Percentiles rank a stretch among this genome's conserved stretches.
phyloP scores from a whole-genome alignment of 2,888 invertebrate species.

The Chymomyza fuscimana region DNA sequence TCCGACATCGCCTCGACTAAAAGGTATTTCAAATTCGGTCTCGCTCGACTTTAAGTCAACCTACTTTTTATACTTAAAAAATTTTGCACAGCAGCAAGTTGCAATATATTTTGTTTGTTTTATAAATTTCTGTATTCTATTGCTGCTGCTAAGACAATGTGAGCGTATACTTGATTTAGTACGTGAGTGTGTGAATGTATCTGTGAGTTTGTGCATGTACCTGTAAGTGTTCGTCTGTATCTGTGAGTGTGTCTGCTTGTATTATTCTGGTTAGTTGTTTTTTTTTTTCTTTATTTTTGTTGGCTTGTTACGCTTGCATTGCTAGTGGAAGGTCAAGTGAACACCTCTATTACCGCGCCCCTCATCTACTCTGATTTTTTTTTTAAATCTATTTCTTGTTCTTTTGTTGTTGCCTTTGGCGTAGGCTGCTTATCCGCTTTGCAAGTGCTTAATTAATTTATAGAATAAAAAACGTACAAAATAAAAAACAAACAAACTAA shows the following conservation, averaged over 20 bases:
- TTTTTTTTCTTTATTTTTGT: constrained; percentile 18
- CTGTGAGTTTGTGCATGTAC: not conserved
- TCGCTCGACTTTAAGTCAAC: too few species aligned
- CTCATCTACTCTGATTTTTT: constrained; percentile 21
- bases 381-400: constrained; percentile 7
- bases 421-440: constrained; percentile 68
- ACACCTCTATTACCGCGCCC: constrained; percentile 33
- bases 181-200: constrained; percentile 22
- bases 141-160: constrained; percentile 15
- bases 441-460: constrained; percentile 65
- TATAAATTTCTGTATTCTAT: constrained; percentile 7
- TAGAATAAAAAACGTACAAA: constrained; percentile 30
- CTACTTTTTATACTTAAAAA: constrained; percentile 21
- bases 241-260: constrained; percentile 24
- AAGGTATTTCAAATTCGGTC: too few species aligned
- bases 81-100: constrained; percentile 45
- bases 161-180: constrained; percentile 19
- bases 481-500: constrained; percentile 10
- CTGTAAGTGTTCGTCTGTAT: constrained; percentile 1
- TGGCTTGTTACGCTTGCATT: constrained; percentile 22
- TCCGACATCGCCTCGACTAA: too few species aligned
- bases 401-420: constrained; percentile 37
- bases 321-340: constrained; percentile 56
- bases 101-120: constrained; percentile 42
- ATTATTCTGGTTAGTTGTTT: not conserved